Percentiles rank a stretch among this genome's conserved stretches.
These are phyloP conservation scores for Drosophila tripunctata DNA, from an alignment of 2,888 invertebrate species.

Conservation along the genomic window DNA sequence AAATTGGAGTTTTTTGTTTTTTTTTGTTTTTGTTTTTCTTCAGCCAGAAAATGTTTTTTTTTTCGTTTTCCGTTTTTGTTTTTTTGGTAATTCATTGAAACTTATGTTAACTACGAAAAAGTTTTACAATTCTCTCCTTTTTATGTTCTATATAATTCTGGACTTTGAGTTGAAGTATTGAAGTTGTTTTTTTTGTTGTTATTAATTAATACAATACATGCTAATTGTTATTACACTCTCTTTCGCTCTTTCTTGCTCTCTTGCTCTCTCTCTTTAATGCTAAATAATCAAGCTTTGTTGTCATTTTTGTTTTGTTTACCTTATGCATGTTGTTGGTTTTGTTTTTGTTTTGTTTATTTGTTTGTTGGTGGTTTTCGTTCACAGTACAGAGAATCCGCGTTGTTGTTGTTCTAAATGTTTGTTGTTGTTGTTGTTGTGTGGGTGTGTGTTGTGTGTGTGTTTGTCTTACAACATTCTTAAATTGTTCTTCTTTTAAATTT, in stretches of 20 bases:
- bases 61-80: slow-evolving; percentile 22
- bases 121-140: slow-evolving; percentile 40
- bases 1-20: slow-evolving; percentile 71
- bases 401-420: slow-evolving; percentile 44
- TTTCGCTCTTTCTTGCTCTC: slow-evolving; percentile 51
- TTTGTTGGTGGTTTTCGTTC: slow-evolving; percentile 73
- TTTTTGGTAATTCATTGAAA: slow-evolving; percentile 43
- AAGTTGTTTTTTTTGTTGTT: slow-evolving; percentile 37
- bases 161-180: slow-evolving; percentile 61
- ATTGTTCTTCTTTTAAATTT: slow-evolving; percentile 24
- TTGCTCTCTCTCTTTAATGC: no score
- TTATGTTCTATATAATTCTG: slow-evolving; percentile 41
- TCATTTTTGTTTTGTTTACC: slow-evolving; percentile 20
- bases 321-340: slow-evolving; percentile 61
- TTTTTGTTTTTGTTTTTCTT: slow-evolving; percentile 23
- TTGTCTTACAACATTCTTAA: slow-evolving; percentile 48
- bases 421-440: slow-evolving; percentile 34
- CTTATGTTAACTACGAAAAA: slow-evolving; percentile 55
- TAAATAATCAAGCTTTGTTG: no score
- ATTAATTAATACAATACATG: slow-evolving; percentile 37
- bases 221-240: slow-evolving; percentile 48
- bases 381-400: slow-evolving; percentile 76
- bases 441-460: slow-evolving; percentile 24
- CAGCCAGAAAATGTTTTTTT: slow-evolving; percentile 5
- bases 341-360: no score